These are phyloP conservation scores for Myotis yumanensis DNA, from an alignment of 2,113 vertebrate genomes.

Conservation along the genomic window DNA sequence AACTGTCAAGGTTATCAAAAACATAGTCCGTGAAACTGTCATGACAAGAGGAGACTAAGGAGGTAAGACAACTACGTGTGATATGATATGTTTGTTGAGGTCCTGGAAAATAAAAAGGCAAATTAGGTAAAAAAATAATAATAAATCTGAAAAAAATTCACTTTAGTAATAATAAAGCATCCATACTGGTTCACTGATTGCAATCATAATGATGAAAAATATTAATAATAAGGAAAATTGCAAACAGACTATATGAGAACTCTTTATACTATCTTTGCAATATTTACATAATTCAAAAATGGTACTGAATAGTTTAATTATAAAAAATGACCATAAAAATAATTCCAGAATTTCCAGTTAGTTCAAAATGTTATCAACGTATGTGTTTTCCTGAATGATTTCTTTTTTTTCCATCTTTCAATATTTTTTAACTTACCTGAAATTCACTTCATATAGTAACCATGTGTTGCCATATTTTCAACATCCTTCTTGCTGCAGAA, in stretches of 20 bases:
- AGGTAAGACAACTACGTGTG: not conserved
- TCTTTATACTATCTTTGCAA: not conserved
- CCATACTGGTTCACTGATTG: not conserved
- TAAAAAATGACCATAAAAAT: not conserved
- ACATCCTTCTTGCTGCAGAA: not conserved
- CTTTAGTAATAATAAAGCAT: not conserved
- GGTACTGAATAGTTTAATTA: not conserved
- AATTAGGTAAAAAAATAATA: not conserved
- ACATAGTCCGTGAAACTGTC: not conserved
- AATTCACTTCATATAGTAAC: not conserved
- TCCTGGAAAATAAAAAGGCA: not conserved
- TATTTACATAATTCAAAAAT: not conserved
- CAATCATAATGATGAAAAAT: not conserved
- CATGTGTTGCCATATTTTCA: not conserved
- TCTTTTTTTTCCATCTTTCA: not conserved
- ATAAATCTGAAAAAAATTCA: not conserved
- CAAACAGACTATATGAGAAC: not conserved
- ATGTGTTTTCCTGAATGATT: not conserved
- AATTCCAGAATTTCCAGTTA: not conserved
- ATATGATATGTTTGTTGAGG: not conserved
- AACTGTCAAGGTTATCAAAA: not conserved
- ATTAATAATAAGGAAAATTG: not conserved
- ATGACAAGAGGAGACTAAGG: not conserved
- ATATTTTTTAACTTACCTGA: not conserved
- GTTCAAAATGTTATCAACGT: not conserved